A percentile compares a stretch with the other conserved stretches of the same genome.
These are phyloP conservation scores for Tetraodon nigroviridis DNA, from an alignment of 2,113 vertebrate genomes.

Conservation along the genomic window DNA sequence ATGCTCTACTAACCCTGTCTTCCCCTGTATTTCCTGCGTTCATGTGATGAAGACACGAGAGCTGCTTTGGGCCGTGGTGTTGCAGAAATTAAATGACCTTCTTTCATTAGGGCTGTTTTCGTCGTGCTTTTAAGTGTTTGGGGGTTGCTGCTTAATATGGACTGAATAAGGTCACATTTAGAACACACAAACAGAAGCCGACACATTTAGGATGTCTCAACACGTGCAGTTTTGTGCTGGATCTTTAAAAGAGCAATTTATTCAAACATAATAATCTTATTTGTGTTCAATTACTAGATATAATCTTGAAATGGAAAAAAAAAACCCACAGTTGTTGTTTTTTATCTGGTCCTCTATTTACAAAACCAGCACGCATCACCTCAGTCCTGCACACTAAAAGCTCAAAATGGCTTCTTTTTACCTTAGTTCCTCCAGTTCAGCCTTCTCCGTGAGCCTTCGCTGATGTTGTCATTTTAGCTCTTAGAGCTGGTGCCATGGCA, in stretches of 20 bases:
- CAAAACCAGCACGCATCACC: not conserved
- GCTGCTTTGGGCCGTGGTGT: too few species aligned
- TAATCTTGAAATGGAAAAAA: too few species aligned
- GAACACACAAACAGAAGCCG: not conserved
- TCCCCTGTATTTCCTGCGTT: slow-evolving; percentile 20
- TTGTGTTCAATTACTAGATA: too few species aligned
- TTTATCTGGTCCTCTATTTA: not conserved
- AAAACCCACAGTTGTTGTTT: not conserved
- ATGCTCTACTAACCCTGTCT: slow-evolving; percentile 53
- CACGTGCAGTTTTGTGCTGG: too few species aligned
- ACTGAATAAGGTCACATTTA: not conserved
- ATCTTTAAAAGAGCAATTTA: too few species aligned
- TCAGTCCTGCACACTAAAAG: not conserved
- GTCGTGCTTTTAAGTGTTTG: too few species aligned
- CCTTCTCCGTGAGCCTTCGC: slow-evolving; percentile 6
- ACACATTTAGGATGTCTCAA: not conserved
- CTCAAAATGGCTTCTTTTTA: not conserved
- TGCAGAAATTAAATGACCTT: too few species aligned
- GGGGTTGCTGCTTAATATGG: too few species aligned
- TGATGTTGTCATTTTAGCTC: not conserved
- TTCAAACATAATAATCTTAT: too few species aligned
- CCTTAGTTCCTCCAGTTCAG: not conserved
- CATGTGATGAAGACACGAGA: slow-evolving; percentile 1
- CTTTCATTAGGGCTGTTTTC: too few species aligned
- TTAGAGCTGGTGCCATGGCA: slow-evolving; percentile 23